A percentile compares a stretch with the other conserved stretches of the same genome.
Conservation (phyloP, 2,888 invertebrate species). For the Disparrhopalites patrizii region DNA sequence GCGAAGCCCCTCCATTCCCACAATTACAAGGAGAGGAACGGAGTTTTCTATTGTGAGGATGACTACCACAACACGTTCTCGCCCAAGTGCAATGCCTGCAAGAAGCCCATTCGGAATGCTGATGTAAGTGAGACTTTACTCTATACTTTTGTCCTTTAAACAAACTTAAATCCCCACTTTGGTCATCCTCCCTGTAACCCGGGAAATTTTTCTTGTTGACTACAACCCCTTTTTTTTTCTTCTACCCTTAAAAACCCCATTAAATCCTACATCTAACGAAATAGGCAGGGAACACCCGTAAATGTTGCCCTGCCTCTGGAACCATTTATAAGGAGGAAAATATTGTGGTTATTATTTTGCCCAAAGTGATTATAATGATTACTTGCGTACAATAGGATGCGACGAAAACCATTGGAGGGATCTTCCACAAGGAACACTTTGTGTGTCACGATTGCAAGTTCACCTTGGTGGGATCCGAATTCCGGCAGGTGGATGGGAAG, state of each 20-base stretch:
- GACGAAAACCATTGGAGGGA: slow-evolving; percentile 25
- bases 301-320: too few relatives aligned
- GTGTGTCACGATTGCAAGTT: slow-evolving; percentile 24
- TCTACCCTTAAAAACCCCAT: too few relatives aligned
- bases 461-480: slow-evolving; percentile 10
- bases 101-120: slow-evolving; percentile 23
- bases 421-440: slow-evolving; percentile 28
- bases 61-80: slow-evolving; percentile 24
- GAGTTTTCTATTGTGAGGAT: slow-evolving; percentile 21
- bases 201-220: too few relatives aligned
- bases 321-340: too few relatives aligned
- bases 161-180: not conserved
- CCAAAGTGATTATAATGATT: too few relatives aligned
- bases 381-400: too few relatives aligned
- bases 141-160: not conserved
- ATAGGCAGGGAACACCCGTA: too few relatives aligned
- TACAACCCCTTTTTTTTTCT: too few relatives aligned
- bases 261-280: too few relatives aligned
- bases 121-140: too few relatives aligned
- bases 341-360: too few relatives aligned
- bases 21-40: slow-evolving; percentile 20
- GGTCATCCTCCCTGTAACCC: too few relatives aligned
- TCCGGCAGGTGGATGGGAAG: slow-evolving; percentile 23
- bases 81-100: slow-evolving; percentile 23
- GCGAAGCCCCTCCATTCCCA: slow-evolving; percentile 7